Evolutionary conservation across 2,888 invertebrate genomes (phyloP), one percentile per base, ranked within the genome.

Genomic region (Caenorhabditis sp.): DNA sequence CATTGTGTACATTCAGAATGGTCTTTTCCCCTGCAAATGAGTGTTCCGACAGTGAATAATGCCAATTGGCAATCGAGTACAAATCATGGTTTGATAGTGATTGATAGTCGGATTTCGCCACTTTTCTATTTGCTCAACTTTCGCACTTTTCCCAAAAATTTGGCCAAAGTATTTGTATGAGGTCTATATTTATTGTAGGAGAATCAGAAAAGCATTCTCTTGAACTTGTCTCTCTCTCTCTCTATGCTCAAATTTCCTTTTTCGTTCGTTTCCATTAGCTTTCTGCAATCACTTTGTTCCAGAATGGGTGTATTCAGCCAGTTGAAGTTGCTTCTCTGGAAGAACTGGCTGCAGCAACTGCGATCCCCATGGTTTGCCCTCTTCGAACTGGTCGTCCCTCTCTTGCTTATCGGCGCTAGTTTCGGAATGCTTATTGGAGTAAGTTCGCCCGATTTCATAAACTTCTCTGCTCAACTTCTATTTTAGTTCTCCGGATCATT

Each of bases 351-450:
- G 4, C 84, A 81, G 51, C 90, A 90, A 76, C 51, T 81, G 24
- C 71, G 86, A 5, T 85, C 85, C 4, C 84, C 82, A 37, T 85
- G 87, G 87, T 89, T 89, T 62, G 89, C 89, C 8, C 65, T 85
- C 1, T 80, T 89, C 28, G 89, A 89, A 51, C 82, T 89, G 32
- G 71, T 89, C 51, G 85, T 89, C 1, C 89, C 89, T 9, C 74
- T 89, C n/a, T 65, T 88, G 62, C 82, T 89, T 22, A 86, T 89
- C 61, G 88, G 87, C 20, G 82, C 84, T 18, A 78, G 82, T 74
- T 89, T 89, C 67, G 89, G 89, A 26, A 51, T 88, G 22, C 82
- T 89, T 72, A 86, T 89, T 58, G 89, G 88, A 56, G 89, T 88
- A 50, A 79, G 80, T 18, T 13, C 13, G 2, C 13, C 40, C 6